Percentiles rank a stretch among this genome's conserved stretches.
These are phyloP conservation scores for Emesis russula DNA, from an alignment of 2,888 invertebrate species.

Conservation along the genomic window DNA sequence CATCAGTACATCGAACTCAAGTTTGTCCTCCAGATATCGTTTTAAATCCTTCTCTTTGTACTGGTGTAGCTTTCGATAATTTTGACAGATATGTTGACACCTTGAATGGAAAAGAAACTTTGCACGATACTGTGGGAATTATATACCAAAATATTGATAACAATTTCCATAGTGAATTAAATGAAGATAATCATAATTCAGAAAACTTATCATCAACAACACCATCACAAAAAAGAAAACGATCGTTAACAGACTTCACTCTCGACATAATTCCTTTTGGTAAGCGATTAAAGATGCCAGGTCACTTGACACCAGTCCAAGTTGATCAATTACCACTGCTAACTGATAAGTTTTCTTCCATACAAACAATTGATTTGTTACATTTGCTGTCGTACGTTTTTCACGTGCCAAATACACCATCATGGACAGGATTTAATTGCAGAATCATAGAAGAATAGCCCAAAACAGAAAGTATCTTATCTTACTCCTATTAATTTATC, in stretches of 20 bases:
- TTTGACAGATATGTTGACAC: conserved; percentile 76
- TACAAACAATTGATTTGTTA: conserved; percentile 25
- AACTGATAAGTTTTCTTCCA: not conserved
- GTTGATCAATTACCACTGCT: too few species aligned
- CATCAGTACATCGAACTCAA: conserved; percentile 59
- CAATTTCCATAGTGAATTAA: not conserved
- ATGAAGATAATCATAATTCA: conserved; percentile 8
- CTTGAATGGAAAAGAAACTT: too few species aligned
- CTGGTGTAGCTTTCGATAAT: conserved; percentile 84
- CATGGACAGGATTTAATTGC: not conserved
- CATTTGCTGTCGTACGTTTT: conserved; percentile 19
- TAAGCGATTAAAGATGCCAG: conserved; percentile 4
- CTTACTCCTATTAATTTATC: conserved; percentile 23
- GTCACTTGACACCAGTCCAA: not conserved
- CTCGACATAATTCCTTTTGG: conserved; percentile 4
- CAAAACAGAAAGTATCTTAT: too few species aligned
- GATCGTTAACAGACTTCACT: not conserved
- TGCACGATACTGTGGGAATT: too few species aligned
- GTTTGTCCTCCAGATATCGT: conserved; percentile 88
- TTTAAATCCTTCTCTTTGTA: conserved; percentile 76
- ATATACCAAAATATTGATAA: conserved; percentile 10
- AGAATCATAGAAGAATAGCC: too few species aligned
- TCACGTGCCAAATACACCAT: conserved; percentile 10
- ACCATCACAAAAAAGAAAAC: conserved; percentile 12
- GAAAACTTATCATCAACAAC: not conserved